Conservation (phyloP, 2,888 invertebrate species). For the Chymomyza procnemis region DNA sequence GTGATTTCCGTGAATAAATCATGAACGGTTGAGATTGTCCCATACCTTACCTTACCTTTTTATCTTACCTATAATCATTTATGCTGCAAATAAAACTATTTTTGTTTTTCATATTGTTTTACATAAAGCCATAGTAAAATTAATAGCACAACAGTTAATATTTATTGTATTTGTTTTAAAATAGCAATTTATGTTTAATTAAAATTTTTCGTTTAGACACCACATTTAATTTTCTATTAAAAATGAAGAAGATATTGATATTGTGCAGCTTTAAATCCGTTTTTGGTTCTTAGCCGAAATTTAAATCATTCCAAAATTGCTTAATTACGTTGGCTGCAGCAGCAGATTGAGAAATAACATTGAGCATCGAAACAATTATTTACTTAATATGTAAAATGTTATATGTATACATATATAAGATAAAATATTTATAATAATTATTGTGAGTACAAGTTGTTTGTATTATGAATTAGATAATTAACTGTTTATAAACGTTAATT, state of each 20-base stretch:
- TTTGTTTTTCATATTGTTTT: no score
- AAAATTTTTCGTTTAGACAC: neutral
- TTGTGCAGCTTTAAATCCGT: neutral
- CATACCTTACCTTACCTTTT: no score
- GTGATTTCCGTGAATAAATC: no score
- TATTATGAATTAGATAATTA: neutral
- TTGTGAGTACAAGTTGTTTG: neutral
- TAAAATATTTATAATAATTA: neutral
- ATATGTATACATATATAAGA: no score
- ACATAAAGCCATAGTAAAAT: neutral
- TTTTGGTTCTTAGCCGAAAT: neutral
- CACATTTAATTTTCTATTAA: neutral
- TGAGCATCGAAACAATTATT: slow-evolving; percentile 24
- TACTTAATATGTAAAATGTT: neutral
- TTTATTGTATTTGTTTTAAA: slow-evolving; percentile 14
- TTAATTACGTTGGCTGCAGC: neutral
- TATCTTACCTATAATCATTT: no score
- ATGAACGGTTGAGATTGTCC: no score
- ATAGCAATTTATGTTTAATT: neutral
- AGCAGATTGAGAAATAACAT: slow-evolving; percentile 16
- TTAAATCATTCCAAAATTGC: neutral
- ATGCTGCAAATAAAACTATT: no score
- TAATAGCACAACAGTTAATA: slow-evolving; percentile 65
- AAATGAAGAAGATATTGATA: neutral
- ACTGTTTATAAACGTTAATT: slow-evolving; percentile 19